Evolutionary conservation across 1,140 invertebrate genomes (phyloP).

Genomic region (Drosophila bocki): DNA sequence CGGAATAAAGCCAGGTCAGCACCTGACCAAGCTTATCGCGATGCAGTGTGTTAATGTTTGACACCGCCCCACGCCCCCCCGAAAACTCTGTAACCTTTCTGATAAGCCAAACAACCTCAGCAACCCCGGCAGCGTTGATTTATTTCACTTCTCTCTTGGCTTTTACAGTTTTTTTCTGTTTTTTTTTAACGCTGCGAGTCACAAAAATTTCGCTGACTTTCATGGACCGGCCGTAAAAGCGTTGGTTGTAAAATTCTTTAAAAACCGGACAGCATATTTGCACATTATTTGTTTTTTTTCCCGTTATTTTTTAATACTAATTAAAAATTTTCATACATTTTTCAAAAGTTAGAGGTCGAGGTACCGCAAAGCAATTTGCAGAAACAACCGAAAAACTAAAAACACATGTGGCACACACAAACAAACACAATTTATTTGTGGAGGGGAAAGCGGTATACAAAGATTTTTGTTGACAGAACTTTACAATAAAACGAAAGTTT

Average conservation of each 20-base stretch:
- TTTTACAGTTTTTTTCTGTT: slow-evolving; percentile 30
- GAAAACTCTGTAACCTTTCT: slow-evolving; percentile 36
- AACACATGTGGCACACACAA: slow-evolving; percentile 53
- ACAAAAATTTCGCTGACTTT: slow-evolving; percentile 57
- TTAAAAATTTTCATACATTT: slow-evolving; percentile 74
- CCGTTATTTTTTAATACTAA: slow-evolving; percentile 53
- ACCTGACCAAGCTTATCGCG: slow-evolving; percentile 60
- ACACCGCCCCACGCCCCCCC: neutral
- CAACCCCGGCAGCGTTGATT: slow-evolving; percentile 56
- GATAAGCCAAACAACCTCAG: slow-evolving; percentile 60
- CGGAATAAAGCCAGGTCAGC: slow-evolving; percentile 31
- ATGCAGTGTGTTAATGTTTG: slow-evolving; percentile 35
- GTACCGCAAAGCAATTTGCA: slow-evolving; percentile 63
- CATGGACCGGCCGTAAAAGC: slow-evolving; percentile 31
- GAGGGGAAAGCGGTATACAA: slow-evolving; percentile 26
- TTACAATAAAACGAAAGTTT: slow-evolving; percentile 82
- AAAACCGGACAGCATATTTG: slow-evolving; percentile 49
- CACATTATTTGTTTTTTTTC: slow-evolving; percentile 16
- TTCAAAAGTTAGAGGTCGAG: slow-evolving; percentile 61
- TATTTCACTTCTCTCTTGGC: slow-evolving; percentile 47
- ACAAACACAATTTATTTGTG: slow-evolving; percentile 55
- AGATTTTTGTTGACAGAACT: slow-evolving; percentile 78
- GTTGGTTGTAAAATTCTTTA: slow-evolving; percentile 12
- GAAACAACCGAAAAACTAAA: slow-evolving; percentile 58
- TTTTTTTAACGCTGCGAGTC: slow-evolving; percentile 43